phyloP scores from a whole-genome alignment of 2,888 invertebrate species.

The Dynastes hyllus region DNA sequence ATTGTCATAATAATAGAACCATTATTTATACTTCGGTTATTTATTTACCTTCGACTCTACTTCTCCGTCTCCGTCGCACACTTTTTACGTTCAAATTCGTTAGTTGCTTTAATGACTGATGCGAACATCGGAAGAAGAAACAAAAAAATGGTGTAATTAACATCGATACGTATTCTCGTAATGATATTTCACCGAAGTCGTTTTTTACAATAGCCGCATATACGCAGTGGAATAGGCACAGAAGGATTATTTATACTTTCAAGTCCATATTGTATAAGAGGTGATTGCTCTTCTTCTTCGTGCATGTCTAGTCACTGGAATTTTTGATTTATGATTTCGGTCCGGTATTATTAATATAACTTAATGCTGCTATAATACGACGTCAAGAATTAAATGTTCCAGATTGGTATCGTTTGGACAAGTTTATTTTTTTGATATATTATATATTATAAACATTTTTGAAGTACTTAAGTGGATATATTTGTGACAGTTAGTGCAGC shows the following conservation, averaged over 20 bases:
- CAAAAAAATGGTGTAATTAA: slow-evolving; percentile 34
- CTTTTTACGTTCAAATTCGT: slow-evolving; percentile 31
- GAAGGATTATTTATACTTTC: slow-evolving; percentile 27
- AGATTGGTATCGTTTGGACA: background rate
- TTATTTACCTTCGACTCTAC: slow-evolving; percentile 27
- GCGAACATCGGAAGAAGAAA: slow-evolving; percentile 17
- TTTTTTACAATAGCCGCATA: slow-evolving; percentile 5
- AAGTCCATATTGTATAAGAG: slow-evolving; percentile 26
- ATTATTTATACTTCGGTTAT: slow-evolving; percentile 45
- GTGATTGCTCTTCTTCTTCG: slow-evolving; percentile 16
- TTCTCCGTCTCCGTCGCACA: slow-evolving; percentile 31
- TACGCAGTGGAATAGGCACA: background rate
- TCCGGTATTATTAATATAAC: slow-evolving; percentile 12
- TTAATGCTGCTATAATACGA: slow-evolving; percentile 10
- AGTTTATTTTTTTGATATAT: background rate
- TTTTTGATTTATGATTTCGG: slow-evolving; percentile 19
- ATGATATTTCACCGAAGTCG: slow-evolving; percentile 27
- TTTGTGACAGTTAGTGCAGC: too few species aligned
- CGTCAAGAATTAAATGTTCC: slow-evolving; percentile 1
- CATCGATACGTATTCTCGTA: slow-evolving; percentile 32
- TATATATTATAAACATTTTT: too few species aligned
- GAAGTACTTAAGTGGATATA: too few species aligned
- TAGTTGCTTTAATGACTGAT: slow-evolving; percentile 36
- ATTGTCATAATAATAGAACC: slow-evolving; percentile 47
- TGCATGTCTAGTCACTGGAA: slow-evolving; percentile 13